Evolutionary conservation across 1,140 invertebrate genomes (phyloP).

Genomic region (Platyscapa corneri): DNA sequence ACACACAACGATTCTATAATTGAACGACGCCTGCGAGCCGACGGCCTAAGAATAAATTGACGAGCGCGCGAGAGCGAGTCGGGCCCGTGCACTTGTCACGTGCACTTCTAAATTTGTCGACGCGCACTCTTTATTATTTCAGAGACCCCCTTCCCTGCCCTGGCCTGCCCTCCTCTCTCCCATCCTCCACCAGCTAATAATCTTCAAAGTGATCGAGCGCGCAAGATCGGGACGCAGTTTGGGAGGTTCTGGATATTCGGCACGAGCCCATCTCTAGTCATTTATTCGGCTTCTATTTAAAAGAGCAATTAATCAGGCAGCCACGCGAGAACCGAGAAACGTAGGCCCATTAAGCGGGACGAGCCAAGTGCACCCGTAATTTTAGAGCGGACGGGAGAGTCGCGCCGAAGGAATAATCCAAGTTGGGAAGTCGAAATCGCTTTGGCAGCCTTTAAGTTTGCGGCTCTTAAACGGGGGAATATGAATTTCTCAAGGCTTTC

Average conservation of each 20-base stretch:
- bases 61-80: not conserved
- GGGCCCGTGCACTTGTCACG: constrained; percentile 16
- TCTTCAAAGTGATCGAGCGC: constrained; percentile 2
- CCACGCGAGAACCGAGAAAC: not conserved
- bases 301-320: constrained; percentile 1
- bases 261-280: not conserved
- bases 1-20: constrained; percentile 52
- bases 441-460: too few relatives aligned
- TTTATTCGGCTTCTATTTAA: not conserved
- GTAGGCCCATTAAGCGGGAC: not conserved
- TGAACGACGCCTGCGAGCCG: constrained; percentile 34
- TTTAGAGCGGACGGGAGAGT: not conserved
- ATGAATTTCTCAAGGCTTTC: too few relatives aligned
- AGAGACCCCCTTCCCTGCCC: too few relatives aligned
- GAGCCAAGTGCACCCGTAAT: not conserved
- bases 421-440: not conserved
- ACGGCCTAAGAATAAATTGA: constrained; percentile 42
- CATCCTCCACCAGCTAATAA: not conserved
- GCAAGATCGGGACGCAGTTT: not conserved
- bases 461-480: too few relatives aligned
- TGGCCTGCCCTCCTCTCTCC: too few relatives aligned
- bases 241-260: not conserved
- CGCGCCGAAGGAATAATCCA: not conserved
- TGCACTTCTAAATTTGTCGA: constrained; percentile 40
- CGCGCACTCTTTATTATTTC: constrained; percentile 13